Evolutionary conservation across 2,888 invertebrate genomes (phyloP).

Genomic region (Villa cingulata): DNA sequence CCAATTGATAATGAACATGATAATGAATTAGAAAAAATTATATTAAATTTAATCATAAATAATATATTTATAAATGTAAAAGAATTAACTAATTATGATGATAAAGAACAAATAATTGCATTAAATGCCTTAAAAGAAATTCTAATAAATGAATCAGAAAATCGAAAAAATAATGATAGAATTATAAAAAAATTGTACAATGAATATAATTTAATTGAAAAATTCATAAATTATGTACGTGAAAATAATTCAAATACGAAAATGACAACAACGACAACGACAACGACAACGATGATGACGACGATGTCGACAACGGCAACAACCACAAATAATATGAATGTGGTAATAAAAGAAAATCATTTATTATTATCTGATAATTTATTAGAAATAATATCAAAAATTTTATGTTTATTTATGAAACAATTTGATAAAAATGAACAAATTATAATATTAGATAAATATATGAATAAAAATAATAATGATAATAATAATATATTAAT

Average conservation of each 20-base stretch:
- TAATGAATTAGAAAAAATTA: constrained; percentile 25
- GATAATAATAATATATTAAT: constrained; percentile 33
- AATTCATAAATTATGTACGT: constrained; percentile 28
- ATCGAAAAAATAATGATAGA: constrained; percentile 5
- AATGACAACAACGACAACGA: no score
- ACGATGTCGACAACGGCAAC: no score
- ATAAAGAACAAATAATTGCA: constrained; percentile 17
- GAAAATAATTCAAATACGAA: no score
- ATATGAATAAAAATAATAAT: no score
- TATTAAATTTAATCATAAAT: constrained; percentile 24
- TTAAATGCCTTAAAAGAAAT: constrained; percentile 26
- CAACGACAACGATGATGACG: no score
- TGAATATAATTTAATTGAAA: constrained; percentile 34
- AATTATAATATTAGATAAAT: constrained; percentile 33
- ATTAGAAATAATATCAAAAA: constrained; percentile 32
- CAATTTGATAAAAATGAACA: constrained; percentile 36
- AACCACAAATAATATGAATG: no score
- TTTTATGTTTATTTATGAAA: constrained; percentile 37
- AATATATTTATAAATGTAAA: constrained; percentile 1
- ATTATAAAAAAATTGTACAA: constrained; percentile 35
- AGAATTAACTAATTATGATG: no score
- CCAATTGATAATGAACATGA: constrained; percentile 18
- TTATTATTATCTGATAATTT: constrained; percentile 18
- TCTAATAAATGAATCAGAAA: constrained; percentile 5
- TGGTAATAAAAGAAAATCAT: no score